Evolutionary conservation across 2,797 vertebrate genomes (phyloP), one percentile per base, ranked within the genome.

Genomic region (Mormyrus proboscirostris): DNA sequence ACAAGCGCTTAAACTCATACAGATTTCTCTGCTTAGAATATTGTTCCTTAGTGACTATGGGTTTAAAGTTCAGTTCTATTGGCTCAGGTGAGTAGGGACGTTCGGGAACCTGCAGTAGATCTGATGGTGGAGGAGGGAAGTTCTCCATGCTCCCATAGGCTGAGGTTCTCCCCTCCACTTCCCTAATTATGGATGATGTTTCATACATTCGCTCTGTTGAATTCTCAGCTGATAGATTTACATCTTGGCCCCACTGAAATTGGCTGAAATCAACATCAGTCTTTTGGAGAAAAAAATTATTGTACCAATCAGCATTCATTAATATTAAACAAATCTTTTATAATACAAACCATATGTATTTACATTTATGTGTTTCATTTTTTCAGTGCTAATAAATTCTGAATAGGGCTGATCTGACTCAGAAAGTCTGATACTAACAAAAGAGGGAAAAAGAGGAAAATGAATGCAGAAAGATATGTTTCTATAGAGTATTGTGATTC

Each of bases 1-100:
- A 97, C 86, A 97, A 95, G 51, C 95, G 95, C 93, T 97, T 98
- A 86, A 97, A 92, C 94, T 98, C 97, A 89, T 93, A 93, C 89
- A 96, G 95, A 90, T 96, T 96, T 90, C 93, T 96, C 94, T 98
- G 96, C 91, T 97, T 97, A 89, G 93, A 91, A 83, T 96, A 97
- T 87, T 95, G 91, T 73, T 97, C 96, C 95, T 90, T 96, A 91
- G 94, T 95, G 7, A 94, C 2, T 25, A 92, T 97, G 91, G 91
- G 79, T 88, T 92, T 82, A 88, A 93, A 92, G 82, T 8, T 91
- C 84, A 90, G 88, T 91, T 94, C 94, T 82, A 92, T 91, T 16
- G 91, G 93, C 93, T 97, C 96, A 92, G 96, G 95, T 93, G 96
- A 95, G 93, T 95, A 94, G 91, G 93, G 94, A 93, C 89, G 91